phyloP scores from a whole-genome alignment of 2,888 invertebrate genomes.

The Leptogaster cylindrica region DNA sequence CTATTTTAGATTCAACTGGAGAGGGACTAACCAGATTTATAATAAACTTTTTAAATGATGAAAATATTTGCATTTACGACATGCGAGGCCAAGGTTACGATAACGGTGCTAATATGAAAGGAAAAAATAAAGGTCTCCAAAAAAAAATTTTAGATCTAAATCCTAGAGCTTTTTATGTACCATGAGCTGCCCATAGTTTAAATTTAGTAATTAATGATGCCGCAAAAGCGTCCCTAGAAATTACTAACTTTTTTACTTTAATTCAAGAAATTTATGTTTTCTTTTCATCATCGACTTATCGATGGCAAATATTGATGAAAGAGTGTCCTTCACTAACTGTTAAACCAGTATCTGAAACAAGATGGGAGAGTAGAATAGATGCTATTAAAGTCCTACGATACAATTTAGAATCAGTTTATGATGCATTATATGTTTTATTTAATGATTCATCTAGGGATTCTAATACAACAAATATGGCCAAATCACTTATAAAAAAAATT shows the following conservation, averaged over 20 bases:
- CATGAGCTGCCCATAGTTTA: slow-evolving; percentile 30
- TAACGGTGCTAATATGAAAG: slow-evolving; percentile 30
- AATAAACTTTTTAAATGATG: not conserved
- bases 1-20: not conserved
- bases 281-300: slow-evolving; percentile 20
- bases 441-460: no score
- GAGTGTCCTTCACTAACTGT: slow-evolving; percentile 2
- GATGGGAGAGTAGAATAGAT: slow-evolving; percentile 22
- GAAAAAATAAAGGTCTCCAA: slow-evolving; percentile 26
- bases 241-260: slow-evolving; percentile 18
- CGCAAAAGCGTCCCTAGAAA: slow-evolving; percentile 10
- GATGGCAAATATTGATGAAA: slow-evolving; percentile 22
- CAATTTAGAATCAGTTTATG: slow-evolving; percentile 21
- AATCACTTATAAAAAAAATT: no score
- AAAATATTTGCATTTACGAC: not conserved
- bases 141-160: slow-evolving; percentile 15
- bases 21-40: not conserved
- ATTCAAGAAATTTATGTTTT: slow-evolving; percentile 21
- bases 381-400: slow-evolving; percentile 23
- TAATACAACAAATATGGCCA: no score
- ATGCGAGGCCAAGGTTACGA: slow-evolving; percentile 24
- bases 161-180: slow-evolving; percentile 32
- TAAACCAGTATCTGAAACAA: not conserved
- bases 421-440: slow-evolving; percentile 12
- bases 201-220: slow-evolving; percentile 17